Evolutionary conservation across 92 coral and sea anemone species (phyloP).

Genomic region (Siderastrea radians): DNA sequence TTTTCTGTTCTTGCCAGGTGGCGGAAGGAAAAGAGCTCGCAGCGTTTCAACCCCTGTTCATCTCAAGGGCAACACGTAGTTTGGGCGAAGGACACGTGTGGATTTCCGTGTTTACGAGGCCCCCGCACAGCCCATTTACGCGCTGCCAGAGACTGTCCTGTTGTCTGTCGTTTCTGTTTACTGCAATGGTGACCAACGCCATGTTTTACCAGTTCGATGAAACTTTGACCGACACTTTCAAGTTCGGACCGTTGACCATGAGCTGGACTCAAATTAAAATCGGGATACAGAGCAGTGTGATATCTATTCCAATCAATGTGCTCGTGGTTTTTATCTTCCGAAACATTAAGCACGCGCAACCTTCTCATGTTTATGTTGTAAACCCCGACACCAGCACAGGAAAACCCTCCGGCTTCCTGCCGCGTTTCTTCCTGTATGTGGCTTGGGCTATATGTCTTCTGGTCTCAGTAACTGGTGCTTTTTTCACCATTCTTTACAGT

Average conservation of each 20-base stretch:
- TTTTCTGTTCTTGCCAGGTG: background rate
- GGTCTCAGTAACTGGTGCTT: slow-evolving; percentile 69
- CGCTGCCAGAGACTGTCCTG: slow-evolving; percentile 88
- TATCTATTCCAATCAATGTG: slow-evolving; percentile 85
- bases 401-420: slow-evolving; percentile 77
- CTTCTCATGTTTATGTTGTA: background rate
- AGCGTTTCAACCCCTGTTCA: slow-evolving; percentile 72
- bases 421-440: slow-evolving; percentile 70
- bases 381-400: background rate
- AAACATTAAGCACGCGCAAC: slow-evolving; percentile 57
- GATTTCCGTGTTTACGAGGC: slow-evolving; percentile 84
- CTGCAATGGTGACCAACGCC: slow-evolving; percentile 88
- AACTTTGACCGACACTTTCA: slow-evolving; percentile 75
- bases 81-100: slow-evolving; percentile 87
- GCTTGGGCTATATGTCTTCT: slow-evolving; percentile 78
- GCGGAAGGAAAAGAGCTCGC: slow-evolving; percentile 80
- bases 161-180: slow-evolving; percentile 82
- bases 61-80: slow-evolving; percentile 69
- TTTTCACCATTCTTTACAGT: slow-evolving; percentile 83
- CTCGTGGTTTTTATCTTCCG: slow-evolving; percentile 77
- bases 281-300: slow-evolving; percentile 88
- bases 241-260: slow-evolving; percentile 82
- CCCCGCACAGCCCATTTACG: slow-evolving; percentile 85
- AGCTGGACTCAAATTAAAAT: slow-evolving; percentile 90
- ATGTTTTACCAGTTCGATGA: slow-evolving; percentile 88